These are phyloP conservation scores for Stomorhina lunata DNA, from an alignment of 2,888 invertebrate genomes.

Conservation along the genomic window DNA sequence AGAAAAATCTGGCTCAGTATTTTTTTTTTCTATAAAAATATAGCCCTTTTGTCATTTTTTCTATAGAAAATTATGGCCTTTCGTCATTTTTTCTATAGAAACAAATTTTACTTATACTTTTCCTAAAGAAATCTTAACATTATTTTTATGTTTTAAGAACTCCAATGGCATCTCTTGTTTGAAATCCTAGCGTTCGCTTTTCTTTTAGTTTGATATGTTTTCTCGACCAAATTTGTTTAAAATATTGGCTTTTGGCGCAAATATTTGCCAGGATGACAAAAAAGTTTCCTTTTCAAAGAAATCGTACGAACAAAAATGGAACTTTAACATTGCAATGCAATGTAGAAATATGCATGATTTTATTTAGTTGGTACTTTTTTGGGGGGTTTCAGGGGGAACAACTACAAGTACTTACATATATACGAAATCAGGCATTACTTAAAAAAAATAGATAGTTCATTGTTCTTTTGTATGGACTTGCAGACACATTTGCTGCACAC, in stretches of 20 bases:
- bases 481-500: slow-evolving; percentile 46
- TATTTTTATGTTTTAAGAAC: no score
- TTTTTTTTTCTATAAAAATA: no score
- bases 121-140: no score
- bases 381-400: background rate
- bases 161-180: no score
- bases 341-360: slow-evolving; percentile 28
- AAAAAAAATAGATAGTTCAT: slow-evolving; percentile 48
- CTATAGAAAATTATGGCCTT: no score
- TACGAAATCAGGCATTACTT: background rate
- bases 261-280: slow-evolving; percentile 56
- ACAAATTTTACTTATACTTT: no score
- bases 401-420: background rate
- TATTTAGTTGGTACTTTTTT: background rate
- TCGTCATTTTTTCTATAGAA: no score
- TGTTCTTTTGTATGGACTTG: slow-evolving; percentile 60
- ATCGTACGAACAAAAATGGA: background rate
- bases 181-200: no score
- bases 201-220: background rate
- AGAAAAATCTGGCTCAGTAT: no score
- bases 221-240: slow-evolving; percentile 17
- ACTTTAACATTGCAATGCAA: slow-evolving; percentile 32
- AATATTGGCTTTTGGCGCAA: slow-evolving; percentile 44
- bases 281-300: slow-evolving; percentile 31
- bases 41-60: no score